phyloP scores from a whole-genome alignment of 2,797 vertebrate genomes.

The Enteromius anoplus region DNA sequence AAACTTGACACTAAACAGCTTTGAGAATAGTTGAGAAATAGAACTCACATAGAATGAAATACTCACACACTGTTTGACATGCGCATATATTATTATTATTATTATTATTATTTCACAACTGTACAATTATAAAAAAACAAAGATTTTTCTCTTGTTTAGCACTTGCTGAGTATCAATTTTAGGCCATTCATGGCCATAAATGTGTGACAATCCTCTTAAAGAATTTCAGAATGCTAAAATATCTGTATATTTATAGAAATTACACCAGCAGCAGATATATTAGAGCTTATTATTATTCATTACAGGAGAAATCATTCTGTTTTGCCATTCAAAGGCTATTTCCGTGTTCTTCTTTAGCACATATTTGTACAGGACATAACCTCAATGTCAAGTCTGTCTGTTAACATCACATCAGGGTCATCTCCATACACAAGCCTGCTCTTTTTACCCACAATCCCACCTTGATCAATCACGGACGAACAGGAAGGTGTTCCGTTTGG shows the following conservation, averaged over 20 bases:
- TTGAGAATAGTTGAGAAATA: not conserved
- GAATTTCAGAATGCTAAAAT: not conserved
- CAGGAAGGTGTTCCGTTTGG: constrained; percentile 75
- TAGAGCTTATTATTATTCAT: not conserved
- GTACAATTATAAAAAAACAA: too few species aligned
- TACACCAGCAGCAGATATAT: not conserved
- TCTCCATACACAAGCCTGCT: constrained; percentile 61
- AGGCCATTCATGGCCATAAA: not conserved
- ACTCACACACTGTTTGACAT: not conserved
- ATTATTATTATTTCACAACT: too few species aligned
- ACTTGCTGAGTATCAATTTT: not conserved
- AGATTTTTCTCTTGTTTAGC: not conserved
- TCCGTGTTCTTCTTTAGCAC: not conserved
- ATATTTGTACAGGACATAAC: not conserved
- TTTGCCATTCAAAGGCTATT: not conserved
- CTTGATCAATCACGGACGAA: constrained; percentile 81
- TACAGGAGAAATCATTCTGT: not conserved
- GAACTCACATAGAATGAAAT: not conserved
- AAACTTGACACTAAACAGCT: not conserved
- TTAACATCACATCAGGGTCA: constrained; percentile 49
- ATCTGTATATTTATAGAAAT: not conserved
- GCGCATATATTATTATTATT: not conserved
- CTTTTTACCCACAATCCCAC: constrained; percentile 65
- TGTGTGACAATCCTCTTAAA: not conserved
- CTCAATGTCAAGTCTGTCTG: constrained; percentile 19